Evolutionary conservation across 2,797 vertebrate genomes (phyloP), one percentile per base, ranked within the genome.

Genomic region (Dendrocincla fuliginosa): DNA sequence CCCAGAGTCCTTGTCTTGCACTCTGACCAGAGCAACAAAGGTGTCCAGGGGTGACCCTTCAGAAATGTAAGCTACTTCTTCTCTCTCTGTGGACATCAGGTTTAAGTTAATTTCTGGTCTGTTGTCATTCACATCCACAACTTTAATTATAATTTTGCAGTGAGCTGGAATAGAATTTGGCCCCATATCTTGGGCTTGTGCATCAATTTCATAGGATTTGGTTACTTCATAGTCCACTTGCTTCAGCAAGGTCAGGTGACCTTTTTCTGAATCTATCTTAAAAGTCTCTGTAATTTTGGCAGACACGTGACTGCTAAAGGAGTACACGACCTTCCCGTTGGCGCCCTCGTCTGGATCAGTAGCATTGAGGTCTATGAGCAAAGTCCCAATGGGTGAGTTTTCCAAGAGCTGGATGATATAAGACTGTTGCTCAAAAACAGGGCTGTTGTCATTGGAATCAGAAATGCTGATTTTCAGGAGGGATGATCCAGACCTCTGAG

Each of bases 401-500:
- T 99, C 99, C 44, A 97, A 77, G 57, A 99, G 96, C 59, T 98
- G 98, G 35, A 99, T 98, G 23, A 98, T 71, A 57, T 99, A 99
- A 0, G 99, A 98, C 85, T 98, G 98, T 44, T 98, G 98, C 32
- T 99, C 98, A 73, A 99, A 99, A 14, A 95, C 97, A 0, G 99
- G 99, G 90, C 99, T 99, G 97, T 99, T 99, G 97, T 99, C 99
- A 25, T 99, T 99, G 69, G 99, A 99, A 86, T 99, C 99, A 0
- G 99, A 99, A 89, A 99, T 98, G 95, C 98, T 99, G 64, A 99
- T 99, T 96, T 99, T 99, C 23, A 99, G 97, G 12, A 99, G 89
- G 46, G 99, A 99, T 1, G 99, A 99, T 33, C 99, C 99, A 24
- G 98, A 99, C 47, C 98, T 98, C 41, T 98, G 98, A 9, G 99